phyloP scores from a whole-genome alignment of 2,888 invertebrate genomes.

The Chalcosyrphus nemorum region DNA sequence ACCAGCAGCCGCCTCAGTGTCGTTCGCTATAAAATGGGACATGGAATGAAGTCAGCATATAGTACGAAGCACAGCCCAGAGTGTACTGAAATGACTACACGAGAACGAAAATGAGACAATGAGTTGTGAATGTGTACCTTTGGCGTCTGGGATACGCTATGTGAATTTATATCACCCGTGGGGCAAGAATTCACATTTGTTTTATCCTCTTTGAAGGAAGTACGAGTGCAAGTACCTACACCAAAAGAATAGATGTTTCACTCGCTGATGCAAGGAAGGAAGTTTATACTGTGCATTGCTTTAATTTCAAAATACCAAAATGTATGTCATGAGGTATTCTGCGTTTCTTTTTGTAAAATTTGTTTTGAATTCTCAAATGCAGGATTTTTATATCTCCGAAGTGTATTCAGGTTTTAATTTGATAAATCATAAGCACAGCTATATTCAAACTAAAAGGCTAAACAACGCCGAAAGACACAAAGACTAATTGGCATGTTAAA shows the following conservation, averaged over 20 bases:
- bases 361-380: no score
- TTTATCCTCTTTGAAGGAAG: constrained; percentile 16
- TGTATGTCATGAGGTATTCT: constrained; percentile 50
- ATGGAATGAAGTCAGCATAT: constrained; percentile 59
- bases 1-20: constrained; percentile 58
- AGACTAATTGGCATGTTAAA: no score
- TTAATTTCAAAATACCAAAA: constrained; percentile 43
- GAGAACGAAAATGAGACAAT: constrained; percentile 67
- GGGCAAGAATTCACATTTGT: constrained; percentile 52
- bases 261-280: not conserved
- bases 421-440: no score
- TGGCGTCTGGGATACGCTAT: constrained; percentile 62
- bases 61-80: constrained; percentile 10
- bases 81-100: constrained; percentile 54
- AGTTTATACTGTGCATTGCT: constrained; percentile 19
- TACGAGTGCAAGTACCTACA: no score
- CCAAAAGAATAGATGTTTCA: constrained; percentile 44
- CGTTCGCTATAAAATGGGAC: constrained; percentile 60
- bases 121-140: constrained; percentile 66
- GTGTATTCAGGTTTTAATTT: no score
- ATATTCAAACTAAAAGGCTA: no score
- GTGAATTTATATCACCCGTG: constrained; percentile 67
- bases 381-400: no score
- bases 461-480: no score
- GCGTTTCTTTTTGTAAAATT: no score